Base-by-base conservation (phyloP, 1,140 invertebrate species). In the Pogonomyrmex barbatus region DNA sequence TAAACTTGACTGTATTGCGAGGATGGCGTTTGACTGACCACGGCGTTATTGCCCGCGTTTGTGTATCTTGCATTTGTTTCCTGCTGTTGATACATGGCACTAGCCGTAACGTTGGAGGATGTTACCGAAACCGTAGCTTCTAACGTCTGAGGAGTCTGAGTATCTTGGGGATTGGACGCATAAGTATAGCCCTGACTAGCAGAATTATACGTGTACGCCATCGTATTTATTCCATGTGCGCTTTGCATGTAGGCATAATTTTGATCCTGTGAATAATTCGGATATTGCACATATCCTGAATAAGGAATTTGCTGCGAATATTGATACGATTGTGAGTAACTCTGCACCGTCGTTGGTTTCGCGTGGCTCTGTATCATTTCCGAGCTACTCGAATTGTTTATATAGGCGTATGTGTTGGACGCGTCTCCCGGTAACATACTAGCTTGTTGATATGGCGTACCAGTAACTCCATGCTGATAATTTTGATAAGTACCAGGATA, bases 171-270 rank as follows among this genome's bases (percentile, higher is more conserved):
- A 75, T 60, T 86, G 2, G 87, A 87, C 58, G 91, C 86, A 65
- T 94, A 92, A 50, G 84, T 94, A 73, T 96, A 95, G 78, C 96
- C 96, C 4, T 90, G 88, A 50, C 17, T 68, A 47, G 58, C 85
- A 24, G 88, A 24, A 88, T 96, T 96, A 85, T 93, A 96, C 1
- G 92, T 94, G 75, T 96, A 96, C 24, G 95, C 95, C 9, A 96
- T 95, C 14, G 87, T 9, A 45, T 45, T 71, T 0, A 36, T 39
- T 73, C 86, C 63, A 42, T 86, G 85, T 36, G 87, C 87, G 6
- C 78, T 81, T 52, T 92, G 92, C 9, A 85, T 70, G 8, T 91
- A 90, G 75, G 85, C 79, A 24, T 91, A 90, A 8, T 82, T 77
- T 9, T 85, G 75, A 33, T 24, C 68, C 8, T 93, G 91, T 1